phyloP scores from a whole-genome alignment of 2,113 vertebrate genomes.

The Ptychochromis oligacanthus region DNA sequence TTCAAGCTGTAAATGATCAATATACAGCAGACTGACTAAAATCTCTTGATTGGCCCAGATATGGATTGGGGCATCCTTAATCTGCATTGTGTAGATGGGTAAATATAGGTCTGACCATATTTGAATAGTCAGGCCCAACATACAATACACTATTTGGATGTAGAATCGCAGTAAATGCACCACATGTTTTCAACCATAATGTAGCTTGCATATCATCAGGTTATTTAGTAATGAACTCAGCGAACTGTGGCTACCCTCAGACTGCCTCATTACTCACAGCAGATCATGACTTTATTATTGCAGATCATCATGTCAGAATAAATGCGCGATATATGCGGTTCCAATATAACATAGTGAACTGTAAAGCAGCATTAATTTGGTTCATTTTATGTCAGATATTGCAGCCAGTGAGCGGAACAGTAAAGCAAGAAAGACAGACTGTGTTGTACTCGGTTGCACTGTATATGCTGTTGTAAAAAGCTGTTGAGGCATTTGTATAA shows the following conservation, averaged over 20 bases:
- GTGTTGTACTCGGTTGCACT: background rate
- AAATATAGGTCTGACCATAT: background rate
- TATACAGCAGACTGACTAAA: background rate
- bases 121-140: background rate
- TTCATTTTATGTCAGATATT: constrained; percentile 46
- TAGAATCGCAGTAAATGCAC: constrained; percentile 14
- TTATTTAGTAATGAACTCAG: constrained; percentile 63
- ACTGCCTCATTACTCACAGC: constrained; percentile 60
- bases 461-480: constrained; percentile 50
- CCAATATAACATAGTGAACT: constrained; percentile 46
- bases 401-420: constrained; percentile 1
- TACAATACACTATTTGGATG: background rate
- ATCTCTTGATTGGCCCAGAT: background rate
- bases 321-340: constrained; percentile 52
- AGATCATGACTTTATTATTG: constrained; percentile 60
- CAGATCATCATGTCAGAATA: constrained; percentile 50
- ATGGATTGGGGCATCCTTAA: background rate
- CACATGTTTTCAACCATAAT: constrained; percentile 2
- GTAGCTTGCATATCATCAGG: constrained; percentile 36
- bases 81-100: background rate
- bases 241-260: constrained; percentile 40
- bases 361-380: constrained; percentile 58
- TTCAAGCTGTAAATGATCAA: background rate
- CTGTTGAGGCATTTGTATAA: constrained; percentile 70
- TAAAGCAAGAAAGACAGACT: background rate